Evolutionary conservation across 1,140 invertebrate species (phyloP).

Genomic region (Ephestia elutella): DNA sequence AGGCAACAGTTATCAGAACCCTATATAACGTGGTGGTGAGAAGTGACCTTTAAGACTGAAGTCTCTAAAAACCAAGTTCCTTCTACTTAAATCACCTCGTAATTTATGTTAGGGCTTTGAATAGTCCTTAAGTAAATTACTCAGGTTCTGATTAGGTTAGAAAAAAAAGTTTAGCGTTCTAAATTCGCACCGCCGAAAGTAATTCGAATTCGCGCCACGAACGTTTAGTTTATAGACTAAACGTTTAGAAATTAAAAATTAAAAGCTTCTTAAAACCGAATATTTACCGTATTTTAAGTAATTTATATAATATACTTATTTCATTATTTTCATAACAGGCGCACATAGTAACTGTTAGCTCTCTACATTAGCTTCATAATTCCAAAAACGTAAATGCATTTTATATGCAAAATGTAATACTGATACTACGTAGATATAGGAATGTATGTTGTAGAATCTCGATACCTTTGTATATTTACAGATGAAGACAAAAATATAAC

Average conservation of each 20-base stretch:
- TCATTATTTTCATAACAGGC: constrained; percentile 18
- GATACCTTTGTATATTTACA: constrained; percentile 44
- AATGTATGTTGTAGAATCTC: constrained; percentile 63
- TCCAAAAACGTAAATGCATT: constrained; percentile 18
- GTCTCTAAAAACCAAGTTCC: constrained; percentile 55
- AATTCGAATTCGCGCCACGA: constrained; percentile 43
- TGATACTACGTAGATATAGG: constrained; percentile 35
- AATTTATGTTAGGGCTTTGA: constrained; percentile 65
- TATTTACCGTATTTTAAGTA: constrained; percentile 8
- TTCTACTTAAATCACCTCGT: constrained; percentile 75
- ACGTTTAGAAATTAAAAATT: constrained; percentile 18
- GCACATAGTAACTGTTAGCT: constrained; percentile 29
- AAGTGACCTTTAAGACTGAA: constrained; percentile 58
- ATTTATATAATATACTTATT: constrained; percentile 14
- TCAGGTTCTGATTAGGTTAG: constrained; percentile 75
- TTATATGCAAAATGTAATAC: constrained; percentile 38
- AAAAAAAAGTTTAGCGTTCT: constrained; percentile 46
- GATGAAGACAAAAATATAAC: constrained; percentile 29
- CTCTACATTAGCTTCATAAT: constrained; percentile 43
- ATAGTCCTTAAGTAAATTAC: constrained; percentile 70
- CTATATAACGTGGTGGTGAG: constrained; percentile 53
- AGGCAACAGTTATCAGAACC: constrained; percentile 70
- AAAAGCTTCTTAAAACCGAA: constrained; percentile 1
- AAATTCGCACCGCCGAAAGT: constrained; percentile 58
- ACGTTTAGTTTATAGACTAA: constrained; percentile 29